Conservation (phyloP, 2,888 invertebrate species). For the Iphiclides podalirius region DNA sequence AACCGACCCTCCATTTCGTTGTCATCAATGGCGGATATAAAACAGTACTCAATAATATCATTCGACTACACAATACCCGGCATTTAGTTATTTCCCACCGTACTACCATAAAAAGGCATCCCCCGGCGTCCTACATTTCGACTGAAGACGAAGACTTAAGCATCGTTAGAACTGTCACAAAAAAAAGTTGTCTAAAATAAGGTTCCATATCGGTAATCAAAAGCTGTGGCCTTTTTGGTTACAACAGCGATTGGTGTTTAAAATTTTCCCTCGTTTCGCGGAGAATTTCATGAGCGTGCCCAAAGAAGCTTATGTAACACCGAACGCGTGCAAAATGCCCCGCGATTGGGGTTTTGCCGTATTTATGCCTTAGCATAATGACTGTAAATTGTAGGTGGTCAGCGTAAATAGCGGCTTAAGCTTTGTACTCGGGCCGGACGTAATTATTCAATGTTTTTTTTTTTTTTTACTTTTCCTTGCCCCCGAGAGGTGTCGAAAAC, state of each 20-base stretch:
- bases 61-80: conserved; percentile 4
- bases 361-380: conserved; percentile 19
- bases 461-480: conserved; percentile 4
- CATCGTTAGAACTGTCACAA: conserved; percentile 1
- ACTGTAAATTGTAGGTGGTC: conserved; percentile 24
- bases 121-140: conserved; percentile 14
- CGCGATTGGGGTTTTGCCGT: conserved; percentile 4
- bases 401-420: conserved; percentile 19
- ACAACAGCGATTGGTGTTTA: too few species aligned
- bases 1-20: not conserved
- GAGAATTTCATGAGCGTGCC: too few species aligned
- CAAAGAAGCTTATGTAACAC: not conserved
- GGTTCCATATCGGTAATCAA: too few species aligned
- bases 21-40: conserved; percentile 4
- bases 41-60: conserved; percentile 3
- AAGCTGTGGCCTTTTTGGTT: too few species aligned
- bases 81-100: conserved; percentile 16
- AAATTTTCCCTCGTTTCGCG: too few species aligned
- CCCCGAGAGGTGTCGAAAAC: conserved; percentile 22
- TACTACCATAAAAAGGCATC: conserved; percentile 12
- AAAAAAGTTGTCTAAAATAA: too few species aligned
- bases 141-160: not conserved
- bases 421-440: conserved; percentile 22
- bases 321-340: conserved; percentile 1
- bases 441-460: conserved; percentile 20